phyloP scores from a whole-genome alignment of 2,797 vertebrate genomes.

The Rhinophrynus dorsalis region DNA sequence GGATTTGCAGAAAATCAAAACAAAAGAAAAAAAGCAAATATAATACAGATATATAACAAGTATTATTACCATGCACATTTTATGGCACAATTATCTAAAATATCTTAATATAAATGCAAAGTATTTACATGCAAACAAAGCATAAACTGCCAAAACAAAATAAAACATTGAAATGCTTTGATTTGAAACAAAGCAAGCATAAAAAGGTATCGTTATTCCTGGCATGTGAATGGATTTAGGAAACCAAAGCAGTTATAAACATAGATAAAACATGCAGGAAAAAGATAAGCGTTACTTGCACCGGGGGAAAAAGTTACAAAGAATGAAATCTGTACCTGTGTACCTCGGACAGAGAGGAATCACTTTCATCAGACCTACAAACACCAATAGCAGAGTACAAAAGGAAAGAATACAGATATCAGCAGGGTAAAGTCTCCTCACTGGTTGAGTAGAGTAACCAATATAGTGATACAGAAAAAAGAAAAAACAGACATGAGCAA shows the following conservation, averaged over 20 bases:
- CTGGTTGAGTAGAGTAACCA: constrained; percentile 59
- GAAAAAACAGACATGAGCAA: no score
- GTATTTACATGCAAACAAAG: constrained; percentile 17
- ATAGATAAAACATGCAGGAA: constrained; percentile 59
- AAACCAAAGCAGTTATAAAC: constrained; percentile 17
- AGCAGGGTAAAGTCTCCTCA: constrained; percentile 61
- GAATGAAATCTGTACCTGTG: constrained; percentile 80
- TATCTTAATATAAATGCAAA: constrained; percentile 10
- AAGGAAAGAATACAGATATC: constrained; percentile 71
- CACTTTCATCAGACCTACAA: constrained; percentile 87
- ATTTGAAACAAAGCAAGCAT: not conserved
- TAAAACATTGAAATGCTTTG: not conserved
- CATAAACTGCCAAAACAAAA: not conserved
- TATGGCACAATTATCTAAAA: not conserved
- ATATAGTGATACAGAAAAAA: constrained; percentile 54
- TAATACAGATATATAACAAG: no score
- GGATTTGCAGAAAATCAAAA: no score
- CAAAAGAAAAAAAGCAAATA: no score
- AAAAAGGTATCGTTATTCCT: not conserved
- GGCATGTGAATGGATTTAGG: not conserved
- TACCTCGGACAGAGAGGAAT: constrained; percentile 81
- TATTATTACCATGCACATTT: not conserved
- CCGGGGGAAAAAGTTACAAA: constrained; percentile 55
- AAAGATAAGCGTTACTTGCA: constrained; percentile 52
- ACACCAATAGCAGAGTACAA: constrained; percentile 66